phyloP scores from a whole-genome alignment of 2,797 vertebrate species.

The Macroramphosus scolopax region DNA sequence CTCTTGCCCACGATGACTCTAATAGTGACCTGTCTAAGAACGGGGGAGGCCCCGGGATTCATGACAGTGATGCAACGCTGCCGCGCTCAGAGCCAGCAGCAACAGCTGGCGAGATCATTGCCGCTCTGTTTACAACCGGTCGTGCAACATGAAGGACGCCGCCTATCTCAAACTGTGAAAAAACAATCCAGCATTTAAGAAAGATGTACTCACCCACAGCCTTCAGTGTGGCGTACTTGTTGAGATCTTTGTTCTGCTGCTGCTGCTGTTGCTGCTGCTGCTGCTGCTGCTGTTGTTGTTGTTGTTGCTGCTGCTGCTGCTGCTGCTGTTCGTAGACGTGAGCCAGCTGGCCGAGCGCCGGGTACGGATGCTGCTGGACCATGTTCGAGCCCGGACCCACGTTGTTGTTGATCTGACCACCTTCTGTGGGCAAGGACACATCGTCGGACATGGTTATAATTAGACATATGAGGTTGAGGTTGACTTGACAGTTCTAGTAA shows the following conservation, averaged over 20 bases:
- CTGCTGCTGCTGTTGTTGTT: constrained; percentile 24
- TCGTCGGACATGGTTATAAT: constrained; percentile 19
- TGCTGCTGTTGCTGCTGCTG: constrained; percentile 35
- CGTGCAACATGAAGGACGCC: not conserved
- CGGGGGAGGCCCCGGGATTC: constrained; percentile 11
- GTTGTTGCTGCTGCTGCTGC: constrained; percentile 24
- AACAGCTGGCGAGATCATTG: constrained; percentile 1
- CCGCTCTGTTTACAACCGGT: not conserved
- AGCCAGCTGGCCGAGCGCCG: constrained; percentile 90
- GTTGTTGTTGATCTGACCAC: constrained; percentile 92
- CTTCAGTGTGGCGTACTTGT: constrained; percentile 96
- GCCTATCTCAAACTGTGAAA: constrained; percentile 1
- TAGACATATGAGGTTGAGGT: not conserved
- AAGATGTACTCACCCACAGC: constrained; percentile 87
- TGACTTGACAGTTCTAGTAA: no score
- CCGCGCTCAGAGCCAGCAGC: constrained; percentile 2
- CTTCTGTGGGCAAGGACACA: constrained; percentile 75
- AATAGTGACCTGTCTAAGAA: constrained; percentile 13
- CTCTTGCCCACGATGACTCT: constrained; percentile 7
- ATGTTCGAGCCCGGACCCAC: constrained; percentile 82
- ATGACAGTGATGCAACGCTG: constrained; percentile 5
- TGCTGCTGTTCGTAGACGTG: constrained; percentile 94
- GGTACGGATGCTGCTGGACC: constrained; percentile 90
- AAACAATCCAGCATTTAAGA: no score
- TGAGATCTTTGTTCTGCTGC: constrained; percentile 87